Evolutionary conservation across 2,888 invertebrate species (phyloP), one percentile per base, ranked within the genome.

Genomic region (Drosophila melanocephala): DNA sequence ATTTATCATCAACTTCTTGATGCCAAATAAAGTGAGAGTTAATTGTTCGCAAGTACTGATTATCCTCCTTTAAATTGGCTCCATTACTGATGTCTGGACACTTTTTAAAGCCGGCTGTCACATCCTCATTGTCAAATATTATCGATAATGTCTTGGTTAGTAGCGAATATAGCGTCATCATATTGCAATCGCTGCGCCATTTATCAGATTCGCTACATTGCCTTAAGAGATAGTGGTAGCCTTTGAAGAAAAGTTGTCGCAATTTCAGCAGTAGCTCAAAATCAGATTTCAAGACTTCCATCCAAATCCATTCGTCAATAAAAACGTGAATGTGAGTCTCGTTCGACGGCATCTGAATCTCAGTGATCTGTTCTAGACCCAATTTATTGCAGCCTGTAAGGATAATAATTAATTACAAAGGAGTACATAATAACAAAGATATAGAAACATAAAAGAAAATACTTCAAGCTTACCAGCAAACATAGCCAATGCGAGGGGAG

Each of bases 221-320:
- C 19, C 39, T 74, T 2, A 87, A 26, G 9, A 77, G 51, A 33
- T 81, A 64, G 7, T 77, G 50, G 5, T 77, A 87, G 16, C 52
- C 32, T 14, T 44, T 72, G 5, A 77, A 84, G 50, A 89, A 87
- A 5, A 58, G 65, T 6, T 79, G 74, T 2, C 87, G 87, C 3
- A 65, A 57, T 58, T 73, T 77, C n/a, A 81, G 58, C 30, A 89
- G 30, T 22, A 81, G 26, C 10, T 78, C 74, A 5, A 71, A 67
- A 7, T 74, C 61, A 5, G 64, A 32, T 26, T 81, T 83, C 26
- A 74, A 51, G 39, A 79, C 52, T 0, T 58, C n/a, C 76, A 87
- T 62, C 84, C 89, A 89, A 52, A 87, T 81, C 89, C 87, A 87
- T 57, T 87, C 87, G 30, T 87, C 89, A n/a, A 87, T 73, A 28